Conservation (phyloP, 2,113 vertebrate species). For the Falco punctatus region DNA sequence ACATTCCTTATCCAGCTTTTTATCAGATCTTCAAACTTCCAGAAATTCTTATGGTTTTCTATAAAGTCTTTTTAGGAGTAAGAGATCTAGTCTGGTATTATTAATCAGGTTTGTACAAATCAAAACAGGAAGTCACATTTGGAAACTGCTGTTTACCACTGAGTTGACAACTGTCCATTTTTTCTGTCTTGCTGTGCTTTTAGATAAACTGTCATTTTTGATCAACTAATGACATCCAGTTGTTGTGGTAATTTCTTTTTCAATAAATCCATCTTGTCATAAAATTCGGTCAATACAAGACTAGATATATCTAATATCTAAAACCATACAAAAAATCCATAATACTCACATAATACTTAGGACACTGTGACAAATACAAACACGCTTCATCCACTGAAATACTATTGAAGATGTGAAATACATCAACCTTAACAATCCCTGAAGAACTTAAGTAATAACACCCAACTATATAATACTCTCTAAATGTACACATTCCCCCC, state of each 20-base stretch:
- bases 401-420: neutral
- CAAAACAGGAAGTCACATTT: neutral
- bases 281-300: neutral
- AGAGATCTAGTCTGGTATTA: neutral
- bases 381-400: neutral
- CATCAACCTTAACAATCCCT: neutral
- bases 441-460: neutral
- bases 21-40: neutral
- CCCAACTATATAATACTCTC: neutral
- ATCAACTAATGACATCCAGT: neutral
- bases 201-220: neutral
- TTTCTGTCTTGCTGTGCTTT: neutral
- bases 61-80: neutral
- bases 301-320: neutral
- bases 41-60: neutral
- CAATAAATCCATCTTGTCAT: neutral
- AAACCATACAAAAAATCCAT: neutral
- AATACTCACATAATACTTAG: neutral
- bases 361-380: neutral
- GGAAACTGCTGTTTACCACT: neutral
- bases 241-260: neutral
- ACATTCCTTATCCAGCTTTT: neutral
- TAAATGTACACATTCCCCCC: rapidly evolving
- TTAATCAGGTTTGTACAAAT: neutral
- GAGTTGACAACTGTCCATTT: neutral